Base-by-base conservation (phyloP, 1,140 invertebrate genomes). In the Listronotus oregonensis region DNA sequence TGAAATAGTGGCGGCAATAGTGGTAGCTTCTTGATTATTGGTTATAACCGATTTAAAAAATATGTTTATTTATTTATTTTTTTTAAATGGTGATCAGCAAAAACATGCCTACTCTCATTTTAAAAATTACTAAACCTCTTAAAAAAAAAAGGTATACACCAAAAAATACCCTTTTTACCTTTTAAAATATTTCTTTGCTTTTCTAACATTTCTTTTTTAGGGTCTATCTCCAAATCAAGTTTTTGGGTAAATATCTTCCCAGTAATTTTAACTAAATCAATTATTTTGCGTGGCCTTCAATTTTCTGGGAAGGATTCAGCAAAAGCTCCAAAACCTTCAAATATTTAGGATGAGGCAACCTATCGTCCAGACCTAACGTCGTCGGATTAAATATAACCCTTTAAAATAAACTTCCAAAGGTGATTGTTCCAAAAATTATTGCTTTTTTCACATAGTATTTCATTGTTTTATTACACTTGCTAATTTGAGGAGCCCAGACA, bases 111-210 rank as follows among this genome's bases (percentile, higher is more conserved):
- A n/a, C n/a, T n/a, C n/a, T n/a, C n/a, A n/a, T n/a, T n/a, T n/a
- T n/a, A n/a, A n/a, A n/a, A n/a, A n/a, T n/a, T n/a, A n/a, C n/a
- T n/a, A n/a, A n/a, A n/a, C n/a, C n/a, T n/a, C n/a, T n/a, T n/a
- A n/a, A n/a, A n/a, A n/a, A n/a, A n/a, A n/a, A n/a, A n/a, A n/a
- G n/a, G n/a, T n/a, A n/a, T n/a, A n/a, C n/a, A n/a, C n/a, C n/a
- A n/a, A n/a, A n/a, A n/a, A n/a, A n/a, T n/a, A n/a, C n/a, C n/a
- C n/a, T n/a, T n/a, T n/a, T n/a, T 37, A 27, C 68, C 72, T 62
- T 67, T 68, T 15, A 69, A 14, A 46, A 65, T 18, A 61, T 61
- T 67, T 31, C 62, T 69, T 40, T 73, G 68, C 17, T 62, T 68
- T 3, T 54, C 40, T 8, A n/a, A 17, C 17, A 73, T 61, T 39